These are phyloP conservation scores for Anguilla megastoma DNA, from an alignment of 2,797 vertebrate genomes.

Conservation along the genomic window DNA sequence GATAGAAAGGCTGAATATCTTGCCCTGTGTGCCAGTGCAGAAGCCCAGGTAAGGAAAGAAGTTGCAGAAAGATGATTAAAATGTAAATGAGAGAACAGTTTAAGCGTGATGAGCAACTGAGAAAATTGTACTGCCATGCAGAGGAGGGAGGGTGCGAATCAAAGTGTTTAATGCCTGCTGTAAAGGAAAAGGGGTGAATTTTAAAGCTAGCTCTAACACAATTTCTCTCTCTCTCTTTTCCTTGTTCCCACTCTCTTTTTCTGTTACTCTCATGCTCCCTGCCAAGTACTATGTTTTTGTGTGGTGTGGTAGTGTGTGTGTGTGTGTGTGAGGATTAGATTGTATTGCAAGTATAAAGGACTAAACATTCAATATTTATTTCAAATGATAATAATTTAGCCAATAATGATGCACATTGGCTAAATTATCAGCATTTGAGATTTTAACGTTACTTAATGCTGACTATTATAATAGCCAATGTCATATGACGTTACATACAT, in stretches of 20 bases:
- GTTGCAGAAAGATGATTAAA: conserved; percentile 29
- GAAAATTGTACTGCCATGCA: conserved; percentile 29
- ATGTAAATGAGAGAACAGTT: conserved; percentile 35
- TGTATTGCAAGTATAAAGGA: conserved; percentile 35
- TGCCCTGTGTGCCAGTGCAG: neutral
- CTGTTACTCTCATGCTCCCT: neutral
- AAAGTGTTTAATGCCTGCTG: conserved; percentile 22
- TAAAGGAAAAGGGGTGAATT: conserved; percentile 48
- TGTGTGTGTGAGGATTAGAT: conserved; percentile 33
- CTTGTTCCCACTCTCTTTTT: conserved; percentile 31
- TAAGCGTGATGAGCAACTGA: conserved; percentile 31
- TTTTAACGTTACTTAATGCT: conserved; percentile 62
- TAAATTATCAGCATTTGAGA: conserved; percentile 74
- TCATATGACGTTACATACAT: conserved; percentile 60
- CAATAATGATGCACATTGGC: conserved; percentile 73
- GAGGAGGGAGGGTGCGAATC: conserved; percentile 27
- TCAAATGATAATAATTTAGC: conserved; percentile 59
- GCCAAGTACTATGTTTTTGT: conserved; percentile 40
- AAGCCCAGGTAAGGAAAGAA: conserved; percentile 15
- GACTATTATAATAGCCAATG: conserved; percentile 72
- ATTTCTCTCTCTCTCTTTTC: conserved; percentile 33
- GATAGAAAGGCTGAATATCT: neutral
- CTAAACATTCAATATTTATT: conserved; percentile 49
- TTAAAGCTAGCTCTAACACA: conserved; percentile 64
- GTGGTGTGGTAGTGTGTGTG: conserved; percentile 30